phyloP scores from a whole-genome alignment of 2,888 invertebrate genomes.

The Pyrochroa serraticornis region DNA sequence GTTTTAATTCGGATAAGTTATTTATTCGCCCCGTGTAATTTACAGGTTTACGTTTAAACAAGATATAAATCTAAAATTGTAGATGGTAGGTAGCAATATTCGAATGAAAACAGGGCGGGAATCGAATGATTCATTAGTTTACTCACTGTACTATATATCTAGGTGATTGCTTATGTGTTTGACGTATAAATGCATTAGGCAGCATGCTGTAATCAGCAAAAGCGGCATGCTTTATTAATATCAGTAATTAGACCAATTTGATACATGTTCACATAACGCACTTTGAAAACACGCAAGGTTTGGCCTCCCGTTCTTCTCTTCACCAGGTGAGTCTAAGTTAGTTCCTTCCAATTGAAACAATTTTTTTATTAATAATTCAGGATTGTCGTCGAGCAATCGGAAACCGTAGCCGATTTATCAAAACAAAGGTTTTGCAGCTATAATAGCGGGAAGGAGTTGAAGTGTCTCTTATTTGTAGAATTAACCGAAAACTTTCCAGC shows the following conservation, averaged over 20 bases:
- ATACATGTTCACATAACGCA: slow-evolving; percentile 34
- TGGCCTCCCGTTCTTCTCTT: background rate
- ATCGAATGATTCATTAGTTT: slow-evolving; percentile 46
- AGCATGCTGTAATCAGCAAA: slow-evolving; percentile 41
- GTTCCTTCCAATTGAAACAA: no score
- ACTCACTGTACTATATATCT: slow-evolving; percentile 41
- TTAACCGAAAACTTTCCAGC: background rate
- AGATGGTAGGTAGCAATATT: slow-evolving; percentile 42
- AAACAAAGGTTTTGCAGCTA: no score
- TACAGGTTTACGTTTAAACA: slow-evolving; percentile 42
- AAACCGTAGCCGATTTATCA: no score
- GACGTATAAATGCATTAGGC: slow-evolving; percentile 43
- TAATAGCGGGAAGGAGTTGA: background rate
- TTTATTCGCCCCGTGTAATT: slow-evolving; percentile 29
- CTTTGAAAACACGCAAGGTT: slow-evolving; percentile 31
- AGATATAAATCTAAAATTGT: slow-evolving; percentile 43
- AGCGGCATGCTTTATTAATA: slow-evolving; percentile 42
- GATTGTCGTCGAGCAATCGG: no score
- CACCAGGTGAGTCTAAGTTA: no score
- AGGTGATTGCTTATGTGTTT: slow-evolving; percentile 45
- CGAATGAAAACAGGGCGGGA: slow-evolving; percentile 43
- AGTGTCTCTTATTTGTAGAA: slow-evolving; percentile 1
- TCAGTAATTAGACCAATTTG: slow-evolving; percentile 38
- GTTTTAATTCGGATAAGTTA: slow-evolving; percentile 25
- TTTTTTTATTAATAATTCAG: no score